Conservation (phyloP, 1,140 invertebrate species). For the Drosophila arawakana region DNA sequence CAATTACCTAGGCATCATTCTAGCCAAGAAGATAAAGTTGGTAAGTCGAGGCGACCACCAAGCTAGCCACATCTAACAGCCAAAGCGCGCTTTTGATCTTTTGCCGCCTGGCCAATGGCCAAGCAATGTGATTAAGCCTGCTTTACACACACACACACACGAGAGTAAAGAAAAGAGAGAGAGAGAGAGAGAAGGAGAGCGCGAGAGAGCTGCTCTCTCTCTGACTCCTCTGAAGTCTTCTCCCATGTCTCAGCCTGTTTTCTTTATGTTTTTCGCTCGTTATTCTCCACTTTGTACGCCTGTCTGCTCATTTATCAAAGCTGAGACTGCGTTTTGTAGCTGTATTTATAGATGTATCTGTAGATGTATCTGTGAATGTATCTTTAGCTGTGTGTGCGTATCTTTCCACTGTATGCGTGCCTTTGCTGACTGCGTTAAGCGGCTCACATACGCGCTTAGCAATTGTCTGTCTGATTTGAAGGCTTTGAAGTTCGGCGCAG, state of each 20-base stretch:
- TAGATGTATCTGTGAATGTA: constrained; percentile 3
- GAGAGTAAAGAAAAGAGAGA: not conserved
- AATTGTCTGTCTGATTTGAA: constrained; percentile 54
- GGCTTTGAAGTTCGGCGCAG: constrained; percentile 83
- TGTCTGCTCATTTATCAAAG: constrained; percentile 82
- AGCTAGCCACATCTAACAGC: constrained; percentile 78
- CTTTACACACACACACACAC: constrained; percentile 51
- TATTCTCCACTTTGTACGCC: constrained; percentile 83
- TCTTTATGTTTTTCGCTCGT: constrained; percentile 72
- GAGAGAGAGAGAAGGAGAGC: too few species aligned
- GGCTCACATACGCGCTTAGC: constrained; percentile 63
- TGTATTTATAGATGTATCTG: constrained; percentile 24
- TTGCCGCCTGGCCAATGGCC: constrained; percentile 79
- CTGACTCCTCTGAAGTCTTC: constrained; percentile 38
- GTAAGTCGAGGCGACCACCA: constrained; percentile 64
- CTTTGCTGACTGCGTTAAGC: constrained; percentile 68
- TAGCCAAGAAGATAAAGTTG: constrained; percentile 46
- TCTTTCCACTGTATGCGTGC: not conserved
- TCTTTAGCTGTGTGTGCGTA: not conserved
- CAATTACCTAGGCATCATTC: constrained; percentile 73
- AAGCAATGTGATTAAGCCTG: constrained; percentile 83
- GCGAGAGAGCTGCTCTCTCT: constrained; percentile 8
- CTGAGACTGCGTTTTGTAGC: constrained; percentile 41
- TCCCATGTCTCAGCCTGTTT: constrained; percentile 57
- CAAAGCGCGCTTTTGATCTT: constrained; percentile 72